These are phyloP conservation scores for Menidia menidia DNA, from an alignment of 2,797 vertebrate genomes.

Conservation along the genomic window DNA sequence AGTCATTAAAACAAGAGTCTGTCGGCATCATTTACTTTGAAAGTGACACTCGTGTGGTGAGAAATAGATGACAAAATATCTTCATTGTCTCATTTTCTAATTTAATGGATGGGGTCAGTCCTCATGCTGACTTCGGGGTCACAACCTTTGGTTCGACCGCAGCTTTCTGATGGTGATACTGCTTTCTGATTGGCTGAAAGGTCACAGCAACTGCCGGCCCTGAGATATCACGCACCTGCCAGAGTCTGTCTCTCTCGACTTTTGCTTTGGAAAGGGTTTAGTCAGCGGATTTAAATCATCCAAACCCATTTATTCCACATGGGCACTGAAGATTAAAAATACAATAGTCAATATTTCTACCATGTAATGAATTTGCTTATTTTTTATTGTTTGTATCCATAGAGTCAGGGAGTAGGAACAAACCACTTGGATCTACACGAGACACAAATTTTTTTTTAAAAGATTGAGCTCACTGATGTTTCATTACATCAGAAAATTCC, in stretches of 20 bases:
- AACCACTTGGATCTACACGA: neutral
- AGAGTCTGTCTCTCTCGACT: slow-evolving; percentile 69
- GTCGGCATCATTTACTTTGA: slow-evolving; percentile 41
- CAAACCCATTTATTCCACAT: slow-evolving; percentile 14
- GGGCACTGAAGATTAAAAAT: slow-evolving; percentile 13
- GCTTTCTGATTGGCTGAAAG: slow-evolving; percentile 48
- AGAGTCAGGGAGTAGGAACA: neutral
- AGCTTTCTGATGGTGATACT: slow-evolving; percentile 38
- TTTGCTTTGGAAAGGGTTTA: slow-evolving; percentile 39
- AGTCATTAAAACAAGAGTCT: slow-evolving; percentile 17
- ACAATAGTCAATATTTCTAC: slow-evolving; percentile 5
- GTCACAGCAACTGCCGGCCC: slow-evolving; percentile 34
- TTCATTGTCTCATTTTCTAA: slow-evolving; percentile 50
- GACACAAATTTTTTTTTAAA: too few species aligned
- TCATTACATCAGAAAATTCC: too few species aligned
- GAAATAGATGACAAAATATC: slow-evolving; percentile 41
- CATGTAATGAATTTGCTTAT: neutral
- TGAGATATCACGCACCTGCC: slow-evolving; percentile 75
- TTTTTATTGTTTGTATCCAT: neutral
- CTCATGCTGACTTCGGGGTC: slow-evolving; percentile 28
- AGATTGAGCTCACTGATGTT: too few species aligned
- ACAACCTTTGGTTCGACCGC: slow-evolving; percentile 38
- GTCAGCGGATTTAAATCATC: slow-evolving; percentile 58
- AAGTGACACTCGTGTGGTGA: slow-evolving; percentile 50
- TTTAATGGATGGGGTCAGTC: slow-evolving; percentile 49